These are phyloP conservation scores for Podilymbus podiceps DNA, from an alignment of 2,113 vertebrate genomes.

Conservation along the genomic window DNA sequence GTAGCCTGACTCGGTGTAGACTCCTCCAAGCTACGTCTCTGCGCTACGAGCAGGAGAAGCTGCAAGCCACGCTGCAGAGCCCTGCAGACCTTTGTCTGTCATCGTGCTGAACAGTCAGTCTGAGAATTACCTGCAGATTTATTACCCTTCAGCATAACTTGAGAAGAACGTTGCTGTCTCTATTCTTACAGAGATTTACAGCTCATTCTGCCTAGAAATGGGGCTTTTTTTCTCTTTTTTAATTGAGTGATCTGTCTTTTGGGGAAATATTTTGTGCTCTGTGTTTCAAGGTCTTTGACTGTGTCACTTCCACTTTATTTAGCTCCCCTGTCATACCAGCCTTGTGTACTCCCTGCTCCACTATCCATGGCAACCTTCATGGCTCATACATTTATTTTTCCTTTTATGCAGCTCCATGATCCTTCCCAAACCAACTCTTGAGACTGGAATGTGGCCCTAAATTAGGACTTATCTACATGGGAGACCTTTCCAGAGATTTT, in stretches of 20 bases:
- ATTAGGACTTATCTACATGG: not conserved
- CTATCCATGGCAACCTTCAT: not conserved
- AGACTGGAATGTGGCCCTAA: not conserved
- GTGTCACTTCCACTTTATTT: slow-evolving; percentile 35
- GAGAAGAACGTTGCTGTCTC: not conserved
- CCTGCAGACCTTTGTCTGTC: slow-evolving; percentile 2
- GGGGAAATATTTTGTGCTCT: slow-evolving; percentile 5
- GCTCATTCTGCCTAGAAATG: slow-evolving; percentile 5
- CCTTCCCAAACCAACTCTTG: not conserved
- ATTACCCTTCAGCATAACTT: not conserved
- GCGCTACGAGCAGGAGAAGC: not conserved
- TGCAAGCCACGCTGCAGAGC: not conserved
- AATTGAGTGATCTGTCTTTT: slow-evolving; percentile 51
- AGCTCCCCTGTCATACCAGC: not conserved
- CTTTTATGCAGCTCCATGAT: not conserved
- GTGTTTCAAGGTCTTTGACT: slow-evolving; percentile 38
- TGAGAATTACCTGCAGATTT: slow-evolving; percentile 37
- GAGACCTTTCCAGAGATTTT: not conserved
- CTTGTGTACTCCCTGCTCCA: not conserved
- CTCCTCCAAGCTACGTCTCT: not conserved
- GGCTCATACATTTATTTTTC: not conserved
- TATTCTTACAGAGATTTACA: slow-evolving; percentile 47
- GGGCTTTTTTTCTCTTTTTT: not conserved
- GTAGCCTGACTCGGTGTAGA: not conserved
- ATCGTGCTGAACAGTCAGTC: rapidly evolving